Evolutionary conservation across 2,113 vertebrate genomes (phyloP).

Genomic region (Leptosomus discolor): DNA sequence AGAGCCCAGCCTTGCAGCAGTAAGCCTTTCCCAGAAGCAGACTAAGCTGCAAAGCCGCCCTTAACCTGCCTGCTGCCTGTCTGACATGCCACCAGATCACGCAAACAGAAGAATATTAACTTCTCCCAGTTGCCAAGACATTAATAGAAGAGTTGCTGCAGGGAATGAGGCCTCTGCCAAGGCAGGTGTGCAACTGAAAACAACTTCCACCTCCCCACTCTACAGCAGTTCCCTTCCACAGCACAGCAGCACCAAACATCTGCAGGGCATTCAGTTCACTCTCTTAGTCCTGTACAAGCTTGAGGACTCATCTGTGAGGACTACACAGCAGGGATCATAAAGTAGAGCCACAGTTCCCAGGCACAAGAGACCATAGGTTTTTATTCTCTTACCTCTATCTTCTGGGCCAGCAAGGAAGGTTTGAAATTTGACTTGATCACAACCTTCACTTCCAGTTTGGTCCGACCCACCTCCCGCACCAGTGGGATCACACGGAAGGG

Average conservation of each 20-base stretch:
- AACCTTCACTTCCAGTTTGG: constrained; percentile 97
- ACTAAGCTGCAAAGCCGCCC: background rate
- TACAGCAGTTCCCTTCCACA: background rate
- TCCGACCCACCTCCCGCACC: constrained; percentile 95
- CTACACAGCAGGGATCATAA: background rate
- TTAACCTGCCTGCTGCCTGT: background rate
- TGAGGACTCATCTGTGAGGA: background rate
- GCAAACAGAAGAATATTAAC: background rate
- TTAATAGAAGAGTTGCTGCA: background rate
- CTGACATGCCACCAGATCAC: background rate
- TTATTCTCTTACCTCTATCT: constrained; percentile 88
- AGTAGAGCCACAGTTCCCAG: background rate
- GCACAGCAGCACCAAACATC: background rate
- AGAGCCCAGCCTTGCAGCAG: background rate
- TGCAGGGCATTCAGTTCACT: background rate
- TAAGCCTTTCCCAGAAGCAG: background rate
- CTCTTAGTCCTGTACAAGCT: background rate
- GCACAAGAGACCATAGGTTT: background rate
- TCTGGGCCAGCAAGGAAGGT: constrained; percentile 96
- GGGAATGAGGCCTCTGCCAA: background rate
- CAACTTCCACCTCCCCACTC: background rate
- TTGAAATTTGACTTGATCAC: constrained; percentile 99
- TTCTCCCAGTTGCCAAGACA: background rate
- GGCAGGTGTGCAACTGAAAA: background rate
- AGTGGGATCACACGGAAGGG: constrained; percentile 97